phyloP scores from a whole-genome alignment of 2,888 invertebrate species.

The Brachynemurus nebulosus region DNA sequence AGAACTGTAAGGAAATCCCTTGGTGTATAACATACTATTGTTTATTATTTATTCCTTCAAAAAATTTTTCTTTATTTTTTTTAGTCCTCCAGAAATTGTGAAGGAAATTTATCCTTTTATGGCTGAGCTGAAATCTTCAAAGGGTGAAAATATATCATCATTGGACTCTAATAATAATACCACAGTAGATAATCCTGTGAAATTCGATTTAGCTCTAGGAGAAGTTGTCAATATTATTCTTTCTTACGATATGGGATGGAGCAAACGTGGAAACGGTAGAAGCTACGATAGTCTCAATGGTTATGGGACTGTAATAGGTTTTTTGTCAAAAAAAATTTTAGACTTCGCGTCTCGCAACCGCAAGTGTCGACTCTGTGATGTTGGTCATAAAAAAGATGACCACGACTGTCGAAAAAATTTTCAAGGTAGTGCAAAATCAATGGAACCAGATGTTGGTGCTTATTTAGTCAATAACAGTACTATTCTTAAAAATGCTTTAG shows the following conservation, averaged over 20 bases:
- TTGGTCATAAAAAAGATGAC: conserved; percentile 13
- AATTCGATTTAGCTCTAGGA: not conserved
- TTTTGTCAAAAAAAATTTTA: not conserved
- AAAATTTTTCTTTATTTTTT: not conserved
- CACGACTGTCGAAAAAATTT: conserved; percentile 22
- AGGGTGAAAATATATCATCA: no score
- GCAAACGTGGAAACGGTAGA: not conserved
- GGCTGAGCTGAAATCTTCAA: not conserved
- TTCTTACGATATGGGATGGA: conserved; percentile 1
- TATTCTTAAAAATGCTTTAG: conserved; percentile 15
- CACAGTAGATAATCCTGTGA: not conserved
- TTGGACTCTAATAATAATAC: no score
- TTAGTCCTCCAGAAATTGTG: not conserved
- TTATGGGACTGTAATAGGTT: not conserved
- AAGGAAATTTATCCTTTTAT: not conserved
- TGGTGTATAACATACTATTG: not conserved
- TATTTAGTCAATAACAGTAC: conserved; percentile 16
- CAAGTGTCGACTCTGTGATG: conserved; percentile 18
- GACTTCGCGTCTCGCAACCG: conserved; percentile 13
- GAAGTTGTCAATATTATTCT: not conserved
- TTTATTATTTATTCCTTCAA: not conserved
- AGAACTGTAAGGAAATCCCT: conserved; percentile 13
- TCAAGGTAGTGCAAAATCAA: conserved; percentile 21
- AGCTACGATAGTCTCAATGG: conserved; percentile 1
- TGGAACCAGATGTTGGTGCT: conserved; percentile 20